Base-by-base conservation (phyloP, 2,888 invertebrate genomes). In the Temnothorax rugatulus region DNA sequence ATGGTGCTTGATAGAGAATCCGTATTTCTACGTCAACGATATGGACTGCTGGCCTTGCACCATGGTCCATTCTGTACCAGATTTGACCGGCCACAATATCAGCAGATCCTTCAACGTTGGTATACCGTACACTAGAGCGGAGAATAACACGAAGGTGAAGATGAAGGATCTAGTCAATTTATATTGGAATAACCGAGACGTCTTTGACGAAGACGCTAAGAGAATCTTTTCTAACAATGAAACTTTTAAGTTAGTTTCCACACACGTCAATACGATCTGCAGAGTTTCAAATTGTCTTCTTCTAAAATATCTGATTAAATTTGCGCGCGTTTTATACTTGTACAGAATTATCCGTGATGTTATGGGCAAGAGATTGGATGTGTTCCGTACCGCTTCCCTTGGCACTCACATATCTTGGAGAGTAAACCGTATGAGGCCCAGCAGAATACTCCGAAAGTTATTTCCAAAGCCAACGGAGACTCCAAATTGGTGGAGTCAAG, bases 11-110 rank as follows among this genome's bases (percentile, higher is more conserved):
- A 95, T 98, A 90, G 97, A 97, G 93, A 98, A 98, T 95, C 98
- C 98, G 18, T 97, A 97, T 93, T 98, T 98, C 93, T 96, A 96
- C 93, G 96, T 98, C 13, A 95, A 96, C n/a, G 97, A 97, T 91
- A 97, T 98, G 96, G 98, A 98, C 93, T 98, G 98, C 93, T 97
- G 97, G 96, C 98, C 98, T 0, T 98, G 98, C 92, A 97, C 97
- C 92, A 95, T 96, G 90, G 96, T 97, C 0, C 96, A 96, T 88
- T 96, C 96, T 91, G 96, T 98, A 57, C 95, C 97, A 81, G 96
- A 97, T 94, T 95, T 97, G 74, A 96, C 96, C 82, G 96, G 96
- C 73, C 96, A 96, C 83, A 95, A 95, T 84, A 95, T 96, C 85
- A 95, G 95, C 75, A 95, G 95, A 86, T 93, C 95, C 81, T 95